Evolutionary conservation across 2,113 vertebrate species (phyloP), one percentile per base, ranked within the genome.

Genomic region (Semicossyphus pulcher): DNA sequence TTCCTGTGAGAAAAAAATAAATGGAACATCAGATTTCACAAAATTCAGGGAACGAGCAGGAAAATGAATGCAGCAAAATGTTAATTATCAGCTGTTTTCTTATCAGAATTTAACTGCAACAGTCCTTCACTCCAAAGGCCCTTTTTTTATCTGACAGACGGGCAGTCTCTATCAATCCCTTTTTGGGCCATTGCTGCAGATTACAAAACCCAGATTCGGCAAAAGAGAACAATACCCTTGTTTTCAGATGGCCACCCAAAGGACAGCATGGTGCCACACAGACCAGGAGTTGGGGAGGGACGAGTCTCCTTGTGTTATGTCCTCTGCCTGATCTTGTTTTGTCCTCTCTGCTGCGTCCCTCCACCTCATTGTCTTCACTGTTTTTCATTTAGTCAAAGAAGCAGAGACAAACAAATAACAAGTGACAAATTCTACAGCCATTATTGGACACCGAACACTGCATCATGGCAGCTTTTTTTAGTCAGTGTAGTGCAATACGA

Each of bases 101-200:
- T 53, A 59, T 67, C 65, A 68, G 34, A 48, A 57, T 84, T 68
- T 60, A 86, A 80, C 54, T 71, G n/a, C 31, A 64, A 51, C 41
- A 41, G 48, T 47, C 66, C 29, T 78, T 75, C 45, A 9, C 44
- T 56, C 41, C 41, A 68, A 48, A 60, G 47, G n/a, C n/a, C 42
- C 59, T 25, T 29, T 4, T 64, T 78, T 78, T 78, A 81, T 83
- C 79, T 78, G 45, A 15, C 60, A 85, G 66, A 76, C 81, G 69
- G 61, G 32, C 65, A 60, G 69, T 70, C 48, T 57, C 44, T 81
- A 59, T 62, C 58, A 45, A 32, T 48, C 63, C 41, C 72, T 48
- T 65, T 59, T 84, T 84, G 72, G 83, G 82, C 71, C 62, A 16
- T 26, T 15, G 74, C 67, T 66, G 69, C 81, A 80, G 85, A 89